These are phyloP conservation scores for Morone chrysops DNA, from an alignment of 2,113 vertebrate species.

Conservation along the genomic window DNA sequence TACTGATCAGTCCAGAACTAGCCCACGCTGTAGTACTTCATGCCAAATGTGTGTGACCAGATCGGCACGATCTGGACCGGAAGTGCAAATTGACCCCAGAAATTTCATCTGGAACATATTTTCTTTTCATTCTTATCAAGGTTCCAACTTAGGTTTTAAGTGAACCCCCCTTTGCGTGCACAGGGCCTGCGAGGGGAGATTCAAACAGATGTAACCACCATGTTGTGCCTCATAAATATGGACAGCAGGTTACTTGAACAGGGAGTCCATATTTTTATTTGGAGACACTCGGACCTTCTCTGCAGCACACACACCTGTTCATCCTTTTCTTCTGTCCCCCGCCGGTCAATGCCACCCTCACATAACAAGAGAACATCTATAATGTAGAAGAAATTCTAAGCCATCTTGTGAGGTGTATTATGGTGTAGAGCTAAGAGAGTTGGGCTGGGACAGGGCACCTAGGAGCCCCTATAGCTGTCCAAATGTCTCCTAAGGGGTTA, in stretches of 20 bases:
- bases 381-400: slow-evolving; percentile 11
- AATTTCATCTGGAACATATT: slow-evolving; percentile 41
- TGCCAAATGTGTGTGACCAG: slow-evolving; percentile 47
- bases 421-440: slow-evolving; percentile 33
- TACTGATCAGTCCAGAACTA: not conserved
- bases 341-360: not conserved
- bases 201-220: slow-evolving; percentile 5
- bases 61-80: slow-evolving; percentile 39
- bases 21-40: slow-evolving; percentile 49
- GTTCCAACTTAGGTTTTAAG: slow-evolving; percentile 25
- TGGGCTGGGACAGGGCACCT: slow-evolving; percentile 25
- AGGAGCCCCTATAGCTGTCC: slow-evolving; percentile 28
- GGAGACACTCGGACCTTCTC: not conserved
- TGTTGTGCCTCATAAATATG: slow-evolving; percentile 26
- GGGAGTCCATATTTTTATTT: not conserved
- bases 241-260: not conserved
- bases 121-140: slow-evolving; percentile 13
- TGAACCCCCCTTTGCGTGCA: slow-evolving; percentile 21
- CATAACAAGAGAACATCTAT: not conserved
- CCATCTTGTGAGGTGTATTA: not conserved
- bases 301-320: not conserved
- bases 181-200: not conserved
- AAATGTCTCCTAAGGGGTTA: slow-evolving; percentile 44
- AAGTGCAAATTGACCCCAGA: slow-evolving; percentile 73
- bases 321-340: not conserved